Evolutionary conservation across 1,140 invertebrate species (phyloP).

Genomic region (Apis cerana): DNA sequence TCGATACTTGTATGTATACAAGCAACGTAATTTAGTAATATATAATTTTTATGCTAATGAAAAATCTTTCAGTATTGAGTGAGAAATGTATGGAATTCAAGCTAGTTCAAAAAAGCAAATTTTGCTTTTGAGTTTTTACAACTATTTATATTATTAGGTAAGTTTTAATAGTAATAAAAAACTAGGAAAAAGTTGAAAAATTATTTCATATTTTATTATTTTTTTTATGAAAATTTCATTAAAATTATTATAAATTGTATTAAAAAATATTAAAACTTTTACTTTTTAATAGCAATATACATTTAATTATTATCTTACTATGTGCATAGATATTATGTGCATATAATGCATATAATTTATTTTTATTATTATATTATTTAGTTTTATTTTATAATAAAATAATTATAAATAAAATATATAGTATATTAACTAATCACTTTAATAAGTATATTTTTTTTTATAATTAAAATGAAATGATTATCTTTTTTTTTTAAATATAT

Average conservation of each 20-base stretch:
- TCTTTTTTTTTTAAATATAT: background rate
- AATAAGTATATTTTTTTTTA: background rate
- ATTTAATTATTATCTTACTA: background rate
- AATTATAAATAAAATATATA: background rate
- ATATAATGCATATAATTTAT: background rate
- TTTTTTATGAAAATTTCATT: background rate
- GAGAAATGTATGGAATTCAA: slow-evolving; percentile 21
- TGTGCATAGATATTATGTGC: background rate
- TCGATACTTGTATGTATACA: slow-evolving; percentile 25
- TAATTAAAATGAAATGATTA: too few species aligned
- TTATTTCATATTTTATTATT: background rate
- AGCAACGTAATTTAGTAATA: slow-evolving; percentile 26
- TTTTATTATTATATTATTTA: background rate
- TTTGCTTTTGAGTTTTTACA: slow-evolving; percentile 12
- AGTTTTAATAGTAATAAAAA: background rate
- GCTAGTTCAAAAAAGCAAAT: background rate
- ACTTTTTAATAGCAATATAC: background rate
- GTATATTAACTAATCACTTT: background rate
- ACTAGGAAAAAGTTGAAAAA: background rate
- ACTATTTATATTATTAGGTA: slow-evolving; percentile 12
- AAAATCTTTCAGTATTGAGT: background rate
- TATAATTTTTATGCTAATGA: background rate
- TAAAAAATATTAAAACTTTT: background rate
- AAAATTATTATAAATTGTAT: background rate
- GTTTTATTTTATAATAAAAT: background rate